Conservation (phyloP, 2,113 vertebrate genomes). For the Fulmarus glacialis region DNA sequence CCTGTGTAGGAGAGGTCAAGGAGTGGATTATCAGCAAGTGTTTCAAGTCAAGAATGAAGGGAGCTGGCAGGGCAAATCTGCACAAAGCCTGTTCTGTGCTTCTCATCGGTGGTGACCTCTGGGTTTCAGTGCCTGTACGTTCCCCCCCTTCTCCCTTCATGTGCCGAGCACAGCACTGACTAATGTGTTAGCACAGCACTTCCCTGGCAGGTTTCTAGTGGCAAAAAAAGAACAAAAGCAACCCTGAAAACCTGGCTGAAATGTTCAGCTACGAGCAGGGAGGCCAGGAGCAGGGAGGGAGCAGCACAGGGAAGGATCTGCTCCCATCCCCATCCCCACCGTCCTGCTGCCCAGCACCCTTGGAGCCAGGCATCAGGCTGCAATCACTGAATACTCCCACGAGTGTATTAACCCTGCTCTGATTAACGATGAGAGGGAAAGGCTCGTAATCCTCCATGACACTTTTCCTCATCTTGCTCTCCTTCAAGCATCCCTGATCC, state of each 20-base stretch:
- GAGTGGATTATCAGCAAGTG: slow-evolving; percentile 58
- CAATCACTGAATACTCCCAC: neutral
- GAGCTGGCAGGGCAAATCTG: slow-evolving; percentile 9
- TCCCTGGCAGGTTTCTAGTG: neutral
- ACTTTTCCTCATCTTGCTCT: neutral
- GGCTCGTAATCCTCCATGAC: neutral
- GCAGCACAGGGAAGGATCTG: neutral
- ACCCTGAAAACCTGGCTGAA: neutral
- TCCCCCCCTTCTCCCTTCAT: neutral
- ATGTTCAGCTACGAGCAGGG: neutral
- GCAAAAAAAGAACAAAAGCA: slow-evolving; percentile 19
- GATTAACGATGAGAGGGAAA: neutral
- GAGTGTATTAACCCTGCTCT: neutral
- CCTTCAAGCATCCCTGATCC: neutral
- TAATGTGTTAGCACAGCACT: neutral
- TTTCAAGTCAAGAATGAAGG: slow-evolving; percentile 63
- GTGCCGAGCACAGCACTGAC: neutral
- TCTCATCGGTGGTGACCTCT: slow-evolving; percentile 16
- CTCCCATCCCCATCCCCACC: neutral
- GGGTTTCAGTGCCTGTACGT: neutral
- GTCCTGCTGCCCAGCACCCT: neutral
- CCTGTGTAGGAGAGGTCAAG: slow-evolving; percentile 56
- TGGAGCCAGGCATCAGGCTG: neutral
- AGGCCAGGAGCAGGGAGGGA: neutral
- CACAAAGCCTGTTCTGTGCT: slow-evolving; percentile 65